phyloP scores from a whole-genome alignment of 2,888 invertebrate genomes.

The Leptothorax acervorum region DNA sequence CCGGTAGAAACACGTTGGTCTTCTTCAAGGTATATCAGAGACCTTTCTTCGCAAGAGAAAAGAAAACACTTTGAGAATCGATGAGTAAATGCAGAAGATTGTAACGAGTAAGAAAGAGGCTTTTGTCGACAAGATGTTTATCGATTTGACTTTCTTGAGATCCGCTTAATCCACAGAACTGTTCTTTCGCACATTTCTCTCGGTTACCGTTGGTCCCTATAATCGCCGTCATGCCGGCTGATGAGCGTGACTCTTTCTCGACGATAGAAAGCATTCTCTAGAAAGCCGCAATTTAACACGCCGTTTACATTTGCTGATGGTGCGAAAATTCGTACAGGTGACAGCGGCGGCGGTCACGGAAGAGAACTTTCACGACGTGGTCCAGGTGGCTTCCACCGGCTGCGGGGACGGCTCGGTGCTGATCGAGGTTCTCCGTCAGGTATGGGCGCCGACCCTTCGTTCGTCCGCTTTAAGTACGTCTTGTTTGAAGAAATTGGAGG shows the following conservation, averaged over 20 bases:
- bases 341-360: slow-evolving; percentile 77
- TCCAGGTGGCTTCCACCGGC: slow-evolving; percentile 81
- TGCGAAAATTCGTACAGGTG: slow-evolving; percentile 67
- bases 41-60: background rate
- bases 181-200: background rate
- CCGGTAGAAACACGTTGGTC: slow-evolving; percentile 79
- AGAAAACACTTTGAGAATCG: background rate
- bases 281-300: background rate
- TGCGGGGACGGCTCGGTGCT: slow-evolving; percentile 77
- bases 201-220: background rate
- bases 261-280: slow-evolving; percentile 36
- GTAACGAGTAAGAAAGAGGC: background rate
- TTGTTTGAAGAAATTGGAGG: slow-evolving; percentile 80
- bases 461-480: slow-evolving; percentile 77
- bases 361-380: slow-evolving; percentile 82
- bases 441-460: slow-evolving; percentile 82
- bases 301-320: slow-evolving; percentile 9
- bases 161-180: background rate
- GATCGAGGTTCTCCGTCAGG: slow-evolving; percentile 82
- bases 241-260: background rate
- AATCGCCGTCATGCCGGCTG: background rate
- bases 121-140: no score
- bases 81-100: background rate
- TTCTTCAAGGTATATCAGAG: slow-evolving; percentile 81
- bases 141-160: background rate